These are phyloP conservation scores for Mellilla xanthometata DNA, from an alignment of 2,888 invertebrate genomes.

Conservation along the genomic window DNA sequence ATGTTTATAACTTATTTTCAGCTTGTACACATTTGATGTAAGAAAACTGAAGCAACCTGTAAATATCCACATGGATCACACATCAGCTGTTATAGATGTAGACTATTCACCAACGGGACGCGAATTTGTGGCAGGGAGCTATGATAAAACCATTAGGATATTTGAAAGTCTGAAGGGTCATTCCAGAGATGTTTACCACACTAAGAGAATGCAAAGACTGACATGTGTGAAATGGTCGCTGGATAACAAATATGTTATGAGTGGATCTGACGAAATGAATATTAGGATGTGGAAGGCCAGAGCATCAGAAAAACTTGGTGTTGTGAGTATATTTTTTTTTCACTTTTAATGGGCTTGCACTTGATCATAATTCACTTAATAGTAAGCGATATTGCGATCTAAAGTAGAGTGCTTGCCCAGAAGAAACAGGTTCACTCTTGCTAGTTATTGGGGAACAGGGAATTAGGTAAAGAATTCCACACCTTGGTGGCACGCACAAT, in stretches of 20 bases:
- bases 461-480: too few relatives aligned
- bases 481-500: too few relatives aligned
- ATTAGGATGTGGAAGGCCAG: conserved; percentile 99
- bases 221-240: conserved; percentile 95
- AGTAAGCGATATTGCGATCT: too few relatives aligned
- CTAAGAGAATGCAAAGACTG: conserved; percentile 98
- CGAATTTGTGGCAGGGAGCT: conserved; percentile 98
- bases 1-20: conserved; percentile 63
- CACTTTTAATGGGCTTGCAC: too few relatives aligned
- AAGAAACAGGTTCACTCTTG: too few relatives aligned
- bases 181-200: conserved; percentile 97
- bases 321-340: too few relatives aligned
- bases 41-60: conserved; percentile 91
- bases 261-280: conserved; percentile 99
- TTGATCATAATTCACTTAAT: too few relatives aligned
- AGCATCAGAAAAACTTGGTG: conserved; percentile 98
- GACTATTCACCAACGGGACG: conserved; percentile 98
- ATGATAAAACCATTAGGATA: conserved; percentile 96
- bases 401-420: too few relatives aligned
- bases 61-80: conserved; percentile 96
- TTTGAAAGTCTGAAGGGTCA: conserved; percentile 92
- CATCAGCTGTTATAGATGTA: conserved; percentile 95
- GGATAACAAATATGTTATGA: conserved; percentile 96
- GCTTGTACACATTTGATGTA: conserved; percentile 98
- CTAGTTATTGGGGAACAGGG: too few relatives aligned